Percentiles rank a stretch among this genome's conserved stretches.
Conservation (phyloP, 1,140 invertebrate genomes). For the Pseudomyrmex sp. region DNA sequence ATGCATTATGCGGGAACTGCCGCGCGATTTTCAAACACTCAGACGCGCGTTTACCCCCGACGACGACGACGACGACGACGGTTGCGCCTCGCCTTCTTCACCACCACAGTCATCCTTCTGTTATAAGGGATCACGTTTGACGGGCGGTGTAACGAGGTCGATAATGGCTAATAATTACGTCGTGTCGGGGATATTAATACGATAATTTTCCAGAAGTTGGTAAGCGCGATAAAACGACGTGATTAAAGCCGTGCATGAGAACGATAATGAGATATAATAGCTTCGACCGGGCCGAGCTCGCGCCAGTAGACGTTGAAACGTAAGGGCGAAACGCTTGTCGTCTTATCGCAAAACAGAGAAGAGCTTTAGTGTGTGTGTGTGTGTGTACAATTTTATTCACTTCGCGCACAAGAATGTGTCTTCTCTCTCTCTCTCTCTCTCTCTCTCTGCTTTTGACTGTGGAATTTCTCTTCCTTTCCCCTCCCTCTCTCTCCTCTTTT, state of each 20-base stretch:
- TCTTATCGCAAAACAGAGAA: no score
- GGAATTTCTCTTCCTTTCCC: background rate
- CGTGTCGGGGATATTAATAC: conserved; percentile 35
- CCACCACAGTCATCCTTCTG: background rate
- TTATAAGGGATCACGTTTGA: conserved; percentile 13
- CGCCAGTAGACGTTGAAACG: background rate
- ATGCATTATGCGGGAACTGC: conserved; percentile 48
- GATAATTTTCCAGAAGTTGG: conserved; percentile 33
- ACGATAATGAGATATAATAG: conserved; percentile 19
- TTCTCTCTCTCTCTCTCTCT: no score
- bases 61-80: background rate
- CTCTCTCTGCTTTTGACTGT: no score
- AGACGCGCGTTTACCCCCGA: conserved; percentile 6
- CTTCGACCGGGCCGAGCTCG: background rate
- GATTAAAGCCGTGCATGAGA: conserved; percentile 36
- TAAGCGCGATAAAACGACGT: conserved; percentile 33
- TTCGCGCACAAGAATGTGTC: background rate
- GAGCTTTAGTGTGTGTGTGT: background rate
- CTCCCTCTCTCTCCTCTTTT: no score
- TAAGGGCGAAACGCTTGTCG: background rate
- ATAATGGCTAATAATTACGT: conserved; percentile 39
- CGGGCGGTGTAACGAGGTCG: conserved; percentile 18
- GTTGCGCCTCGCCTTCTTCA: background rate
- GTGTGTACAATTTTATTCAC: background rate
- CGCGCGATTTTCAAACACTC: conserved; percentile 35